phyloP scores from a whole-genome alignment of 2,888 invertebrate species.

The Lymantria monacha region DNA sequence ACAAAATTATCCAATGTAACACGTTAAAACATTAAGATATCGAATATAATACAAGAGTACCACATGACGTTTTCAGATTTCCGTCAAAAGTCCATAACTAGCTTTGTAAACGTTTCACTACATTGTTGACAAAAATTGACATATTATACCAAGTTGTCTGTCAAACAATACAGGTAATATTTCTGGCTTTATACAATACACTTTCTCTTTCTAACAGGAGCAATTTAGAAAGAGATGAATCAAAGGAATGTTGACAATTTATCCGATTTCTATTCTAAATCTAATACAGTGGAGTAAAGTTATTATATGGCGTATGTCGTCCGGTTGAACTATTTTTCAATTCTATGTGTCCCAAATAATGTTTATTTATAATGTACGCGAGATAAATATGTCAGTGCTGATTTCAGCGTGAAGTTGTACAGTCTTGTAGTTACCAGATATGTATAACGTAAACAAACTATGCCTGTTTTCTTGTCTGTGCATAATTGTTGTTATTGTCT shows the following conservation, averaged over 20 bases:
- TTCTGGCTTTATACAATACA: conserved; percentile 7
- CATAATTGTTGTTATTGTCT: conserved; percentile 67
- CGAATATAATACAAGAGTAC: too few relatives aligned
- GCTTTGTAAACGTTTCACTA: conserved; percentile 9
- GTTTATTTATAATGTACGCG: conserved; percentile 64
- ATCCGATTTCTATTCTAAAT: conserved; percentile 12
- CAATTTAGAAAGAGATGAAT: conserved; percentile 9
- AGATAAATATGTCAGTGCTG: conserved; percentile 58
- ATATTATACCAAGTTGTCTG: conserved; percentile 5
- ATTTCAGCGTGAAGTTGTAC: conserved; percentile 47
- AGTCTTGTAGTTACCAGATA: conserved; percentile 48
- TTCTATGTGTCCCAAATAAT: conserved; percentile 59
- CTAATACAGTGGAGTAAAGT: conserved; percentile 19
- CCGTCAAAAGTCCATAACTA: background rate
- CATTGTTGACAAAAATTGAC: conserved; percentile 11
- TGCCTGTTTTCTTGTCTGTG: conserved; percentile 71
- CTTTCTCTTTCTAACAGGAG: conserved; percentile 8
- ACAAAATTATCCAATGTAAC: too few relatives aligned
- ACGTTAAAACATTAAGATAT: too few relatives aligned
- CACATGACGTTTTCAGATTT: too few relatives aligned
- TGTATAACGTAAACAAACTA: conserved; percentile 75
- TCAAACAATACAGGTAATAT: background rate
- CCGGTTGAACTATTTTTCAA: conserved; percentile 46
- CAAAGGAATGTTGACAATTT: conserved; percentile 16
- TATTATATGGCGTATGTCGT: conserved; percentile 32